These are phyloP conservation scores for Podocnemis expansa DNA, from an alignment of 2,113 vertebrate genomes.

Conservation along the genomic window DNA sequence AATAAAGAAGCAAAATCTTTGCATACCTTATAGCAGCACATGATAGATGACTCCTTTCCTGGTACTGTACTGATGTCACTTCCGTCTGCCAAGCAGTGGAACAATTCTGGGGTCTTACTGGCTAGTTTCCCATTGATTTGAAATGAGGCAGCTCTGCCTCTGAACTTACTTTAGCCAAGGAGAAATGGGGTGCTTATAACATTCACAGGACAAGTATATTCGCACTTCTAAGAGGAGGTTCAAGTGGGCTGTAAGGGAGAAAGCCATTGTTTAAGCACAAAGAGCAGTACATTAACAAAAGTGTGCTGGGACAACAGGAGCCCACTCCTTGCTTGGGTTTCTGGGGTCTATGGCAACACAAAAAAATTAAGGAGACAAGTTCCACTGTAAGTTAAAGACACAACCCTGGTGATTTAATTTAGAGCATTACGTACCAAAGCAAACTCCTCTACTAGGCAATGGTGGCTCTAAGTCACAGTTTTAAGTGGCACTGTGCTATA, in stretches of 20 bases:
- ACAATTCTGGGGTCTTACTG: neutral
- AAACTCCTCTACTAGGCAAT: neutral
- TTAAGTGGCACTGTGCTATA: neutral
- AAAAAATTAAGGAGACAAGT: neutral
- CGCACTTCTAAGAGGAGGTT: neutral
- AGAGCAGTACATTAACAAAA: neutral
- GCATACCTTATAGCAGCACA: neutral
- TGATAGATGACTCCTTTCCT: neutral
- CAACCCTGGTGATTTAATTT: neutral
- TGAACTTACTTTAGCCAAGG: rapidly evolving
- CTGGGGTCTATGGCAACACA: neutral
- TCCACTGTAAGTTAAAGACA: neutral
- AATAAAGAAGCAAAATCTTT: neutral
- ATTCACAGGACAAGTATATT: neutral
- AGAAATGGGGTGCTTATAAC: neutral
- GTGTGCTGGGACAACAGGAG: neutral
- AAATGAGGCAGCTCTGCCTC: neutral
- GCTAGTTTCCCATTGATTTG: neutral
- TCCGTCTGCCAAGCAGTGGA: neutral
- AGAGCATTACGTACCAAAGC: neutral
- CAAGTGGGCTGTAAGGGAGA: neutral
- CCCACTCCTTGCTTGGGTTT: neutral
- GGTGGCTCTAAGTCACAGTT: rapidly evolving
- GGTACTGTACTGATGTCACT: neutral
- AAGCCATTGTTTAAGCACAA: neutral